phyloP scores from a whole-genome alignment of 2,888 invertebrate genomes.

The Crocallis elinguaria region DNA sequence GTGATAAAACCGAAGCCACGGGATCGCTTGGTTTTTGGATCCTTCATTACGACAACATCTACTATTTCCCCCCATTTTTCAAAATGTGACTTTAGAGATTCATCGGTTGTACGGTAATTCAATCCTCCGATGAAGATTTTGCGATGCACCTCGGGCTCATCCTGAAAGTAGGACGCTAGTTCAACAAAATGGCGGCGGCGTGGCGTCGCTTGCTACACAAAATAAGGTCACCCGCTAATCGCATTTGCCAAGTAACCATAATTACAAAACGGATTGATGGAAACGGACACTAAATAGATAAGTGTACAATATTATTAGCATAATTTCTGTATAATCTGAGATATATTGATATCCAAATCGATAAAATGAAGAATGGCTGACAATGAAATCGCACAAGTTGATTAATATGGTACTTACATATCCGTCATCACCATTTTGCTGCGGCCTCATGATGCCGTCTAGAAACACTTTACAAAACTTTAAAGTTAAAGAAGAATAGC shows the following conservation, averaged over 20 bases:
- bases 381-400: not conserved
- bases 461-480: conserved; percentile 13
- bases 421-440: conserved; percentile 79
- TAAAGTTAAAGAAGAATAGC: not conserved
- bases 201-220: conserved; percentile 22
- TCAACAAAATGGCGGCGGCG: conserved; percentile 79
- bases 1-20: conserved; percentile 99
- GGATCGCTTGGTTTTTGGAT: conserved; percentile 96
- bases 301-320: too few species aligned
- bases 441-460: conserved; percentile 68
- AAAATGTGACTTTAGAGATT: conserved; percentile 96
- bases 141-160: conserved; percentile 93
- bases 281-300: too few species aligned
- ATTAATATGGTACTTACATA: conserved; percentile 72
- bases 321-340: too few species aligned
- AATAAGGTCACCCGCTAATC: conserved; percentile 10
- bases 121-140: conserved; percentile 98
- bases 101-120: conserved; percentile 97
- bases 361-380: not conserved
- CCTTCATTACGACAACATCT: conserved; percentile 98
- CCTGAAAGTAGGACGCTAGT: conserved; percentile 73
- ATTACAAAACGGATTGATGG: too few species aligned
- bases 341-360: too few species aligned
- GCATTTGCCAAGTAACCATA: too few species aligned
- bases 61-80: conserved; percentile 99